Evolutionary conservation across 2,797 vertebrate genomes (phyloP).

Genomic region (Pangasius sanitwongsei): DNA sequence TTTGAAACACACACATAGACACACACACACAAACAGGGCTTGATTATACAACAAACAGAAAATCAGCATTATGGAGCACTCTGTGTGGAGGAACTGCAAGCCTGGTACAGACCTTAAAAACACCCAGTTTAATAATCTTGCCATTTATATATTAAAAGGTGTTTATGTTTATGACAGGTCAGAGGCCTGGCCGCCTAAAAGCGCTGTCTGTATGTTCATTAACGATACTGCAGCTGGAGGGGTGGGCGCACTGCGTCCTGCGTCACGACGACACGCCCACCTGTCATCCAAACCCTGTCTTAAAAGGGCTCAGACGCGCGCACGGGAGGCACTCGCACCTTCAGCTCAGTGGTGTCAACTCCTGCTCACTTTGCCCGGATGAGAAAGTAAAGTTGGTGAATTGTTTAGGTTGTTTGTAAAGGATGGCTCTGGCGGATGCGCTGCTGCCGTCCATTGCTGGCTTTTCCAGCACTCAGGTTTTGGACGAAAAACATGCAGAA

Average conservation of each 20-base stretch:
- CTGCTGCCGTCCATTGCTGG: conserved; percentile 70
- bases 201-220: not conserved
- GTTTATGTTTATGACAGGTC: not conserved
- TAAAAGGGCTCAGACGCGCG: conserved; percentile 35
- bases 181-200: not conserved
- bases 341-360: not conserved
- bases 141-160: not conserved
- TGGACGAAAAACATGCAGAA: conserved; percentile 71
- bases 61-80: not conserved
- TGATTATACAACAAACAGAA: not conserved
- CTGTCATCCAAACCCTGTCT: conserved; percentile 31
- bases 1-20: not conserved
- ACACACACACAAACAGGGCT: not conserved
- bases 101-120: not conserved
- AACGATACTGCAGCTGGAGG: not conserved
- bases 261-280: conserved; percentile 60
- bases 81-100: not conserved
- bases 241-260: not conserved
- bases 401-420: conserved; percentile 9
- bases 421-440: conserved; percentile 79
- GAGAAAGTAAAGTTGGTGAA: conserved; percentile 30
- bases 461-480: conserved; percentile 67
- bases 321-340: not conserved
- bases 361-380: conserved; percentile 22
- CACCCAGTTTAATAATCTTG: not conserved